Evolutionary conservation across 2,888 invertebrate species (phyloP).

Genomic region (Drosophila formosana): DNA sequence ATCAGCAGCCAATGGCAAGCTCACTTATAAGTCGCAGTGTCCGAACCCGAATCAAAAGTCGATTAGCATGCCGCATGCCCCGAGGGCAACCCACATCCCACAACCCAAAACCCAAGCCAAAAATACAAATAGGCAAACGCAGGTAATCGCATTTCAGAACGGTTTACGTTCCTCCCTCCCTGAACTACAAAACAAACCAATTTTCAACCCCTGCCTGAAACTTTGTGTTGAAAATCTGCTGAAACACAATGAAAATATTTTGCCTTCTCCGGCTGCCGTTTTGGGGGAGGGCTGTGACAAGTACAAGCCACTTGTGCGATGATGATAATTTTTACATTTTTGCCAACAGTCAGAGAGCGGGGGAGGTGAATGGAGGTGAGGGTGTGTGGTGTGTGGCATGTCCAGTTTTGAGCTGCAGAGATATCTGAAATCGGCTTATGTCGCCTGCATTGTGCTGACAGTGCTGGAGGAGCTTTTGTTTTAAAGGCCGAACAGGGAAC

Average conservation of each 20-base stretch:
- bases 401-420: conserved; percentile 42
- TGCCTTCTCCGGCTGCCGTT: conserved; percentile 32
- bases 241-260: conserved; percentile 82
- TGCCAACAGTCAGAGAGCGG: conserved; percentile 28
- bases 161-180: conserved; percentile 19
- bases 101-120: conserved; percentile 46
- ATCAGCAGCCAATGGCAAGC: conserved; percentile 46
- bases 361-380: too few species aligned
- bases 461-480: conserved; percentile 76
- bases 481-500: conserved; percentile 30
- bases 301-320: conserved; percentile 81
- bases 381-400: conserved; percentile 17
- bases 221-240: conserved; percentile 76
- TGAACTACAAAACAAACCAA: conserved; percentile 56
- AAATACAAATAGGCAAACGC: conserved; percentile 80
- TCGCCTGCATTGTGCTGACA: conserved; percentile 81
- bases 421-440: conserved; percentile 85
- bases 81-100: conserved; percentile 36
- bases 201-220: conserved; percentile 65
- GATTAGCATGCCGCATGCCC: conserved; percentile 75
- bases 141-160: conserved; percentile 81
- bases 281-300: conserved; percentile 60
- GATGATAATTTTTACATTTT: conserved; percentile 77
- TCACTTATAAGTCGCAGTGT: conserved; percentile 70
- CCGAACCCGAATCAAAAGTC: conserved; percentile 77